Base-by-base conservation (phyloP, 2,888 invertebrate genomes). In the Chrysotoxum bicinctum region DNA sequence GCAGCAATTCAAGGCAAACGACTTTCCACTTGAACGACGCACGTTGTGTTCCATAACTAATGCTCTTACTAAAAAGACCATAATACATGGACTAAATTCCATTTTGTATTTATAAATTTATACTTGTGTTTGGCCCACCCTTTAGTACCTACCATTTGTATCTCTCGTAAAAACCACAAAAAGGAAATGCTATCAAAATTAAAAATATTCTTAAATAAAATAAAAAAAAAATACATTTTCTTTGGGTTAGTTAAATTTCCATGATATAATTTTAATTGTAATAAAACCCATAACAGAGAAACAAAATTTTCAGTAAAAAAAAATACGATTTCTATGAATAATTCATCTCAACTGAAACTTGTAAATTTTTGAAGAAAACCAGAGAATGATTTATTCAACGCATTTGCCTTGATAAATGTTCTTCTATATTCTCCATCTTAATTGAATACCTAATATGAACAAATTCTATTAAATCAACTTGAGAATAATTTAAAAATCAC, bases 371-470 rank as follows among this genome's bases (percentile, higher is more conserved):
- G 14, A 40, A n/a, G 2, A 56, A 2, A 35, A 19, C 19, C 1
- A 37, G n/a, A 23, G 23, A 23, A 60, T 37, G n/a, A 60, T 23
- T 60, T 60, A 60, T 60, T 60, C 60, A 60, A 60, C n/a, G 12
- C 14, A 26, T 5, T 10, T 14, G 32, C 14, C 35, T 21, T 7
- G 21, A 14, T 62, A 40, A 62, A 23, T 9, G 23, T 37, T 14
- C 3, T 58, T 14, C 14, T 14, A 21, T 12, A n/a, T 26, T 16
- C 12, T 0, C 12, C 26, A 16, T 16, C 10, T n/a, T 16, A 43
- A 43, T 16, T 43, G 26, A 40, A 43, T 32, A 16, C n/a, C n/a
- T 26, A 43, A 12, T 43, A 12, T 23, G 7, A 0, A 62, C 26
- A 62, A 62, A 62, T 62, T 23, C 3, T 43, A 26, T 62, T 40